These are phyloP conservation scores for Arenicola marina DNA, from an alignment of 2,888 invertebrate genomes.

Conservation along the genomic window DNA sequence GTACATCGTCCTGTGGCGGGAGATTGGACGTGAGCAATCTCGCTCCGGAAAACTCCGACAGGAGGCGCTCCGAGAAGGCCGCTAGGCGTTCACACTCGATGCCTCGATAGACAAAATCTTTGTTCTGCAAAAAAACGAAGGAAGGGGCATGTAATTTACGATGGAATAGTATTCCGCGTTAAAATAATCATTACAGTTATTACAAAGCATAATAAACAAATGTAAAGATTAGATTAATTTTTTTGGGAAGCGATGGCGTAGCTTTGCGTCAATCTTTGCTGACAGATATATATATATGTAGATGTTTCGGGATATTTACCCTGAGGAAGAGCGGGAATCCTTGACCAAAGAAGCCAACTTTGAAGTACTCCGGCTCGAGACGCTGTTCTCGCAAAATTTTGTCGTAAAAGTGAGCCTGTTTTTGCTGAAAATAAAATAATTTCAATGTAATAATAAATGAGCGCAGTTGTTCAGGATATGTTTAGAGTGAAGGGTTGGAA, in stretches of 20 bases:
- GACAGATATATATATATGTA: no score
- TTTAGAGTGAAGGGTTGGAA: no score
- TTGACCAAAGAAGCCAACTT: slow-evolving; percentile 92
- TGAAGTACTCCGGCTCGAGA: slow-evolving; percentile 92
- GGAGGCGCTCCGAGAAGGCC: slow-evolving; percentile 48
- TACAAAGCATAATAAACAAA: no score
- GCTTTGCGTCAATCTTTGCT: no score
- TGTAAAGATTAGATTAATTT: no score
- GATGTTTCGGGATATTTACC: no score
- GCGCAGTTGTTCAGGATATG: no score
- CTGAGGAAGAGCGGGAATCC: slow-evolving; percentile 92
- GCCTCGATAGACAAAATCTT: slow-evolving; percentile 56
- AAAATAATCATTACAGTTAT: no score
- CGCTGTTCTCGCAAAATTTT: slow-evolving; percentile 85
- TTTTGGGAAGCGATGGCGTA: no score
- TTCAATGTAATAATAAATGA: background rate
- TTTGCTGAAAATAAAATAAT: slow-evolving; percentile 63
- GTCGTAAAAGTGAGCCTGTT: slow-evolving; percentile 88
- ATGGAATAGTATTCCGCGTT: no score
- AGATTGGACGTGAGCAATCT: slow-evolving; percentile 42
- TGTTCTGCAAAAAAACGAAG: slow-evolving; percentile 43
- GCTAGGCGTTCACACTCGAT: slow-evolving; percentile 51
- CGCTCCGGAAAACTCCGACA: slow-evolving; percentile 51
- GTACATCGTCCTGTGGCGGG: slow-evolving; percentile 41
- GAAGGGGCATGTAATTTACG: no score